phyloP scores from a whole-genome alignment of 2,797 vertebrate genomes.

The Rhodeus uyekii region DNA sequence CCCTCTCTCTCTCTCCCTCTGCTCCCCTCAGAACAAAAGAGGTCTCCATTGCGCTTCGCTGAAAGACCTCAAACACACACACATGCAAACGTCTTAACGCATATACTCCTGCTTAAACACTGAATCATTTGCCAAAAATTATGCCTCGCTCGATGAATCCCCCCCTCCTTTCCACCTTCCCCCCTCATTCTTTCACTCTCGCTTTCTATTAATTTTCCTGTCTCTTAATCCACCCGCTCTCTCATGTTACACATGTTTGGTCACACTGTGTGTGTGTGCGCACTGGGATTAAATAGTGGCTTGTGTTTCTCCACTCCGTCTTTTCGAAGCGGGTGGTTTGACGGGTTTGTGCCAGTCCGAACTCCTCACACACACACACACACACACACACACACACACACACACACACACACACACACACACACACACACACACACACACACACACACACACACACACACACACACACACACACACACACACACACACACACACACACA shows the following conservation, averaged over 20 bases:
- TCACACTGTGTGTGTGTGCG: constrained; percentile 60
- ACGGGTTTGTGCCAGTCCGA: constrained; percentile 58
- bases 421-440: no score
- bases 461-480: constrained; percentile 48
- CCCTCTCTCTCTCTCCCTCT: constrained; percentile 58
- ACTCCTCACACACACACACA: constrained; percentile 39
- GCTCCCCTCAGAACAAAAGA: constrained; percentile 70
- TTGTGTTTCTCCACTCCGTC: constrained; percentile 57
- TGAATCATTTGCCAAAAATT: constrained; percentile 40
- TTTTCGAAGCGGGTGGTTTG: constrained; percentile 62
- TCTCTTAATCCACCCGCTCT: constrained; percentile 62
- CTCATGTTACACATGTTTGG: constrained; percentile 70
- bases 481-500: constrained; percentile 25
- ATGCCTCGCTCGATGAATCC: constrained; percentile 32
- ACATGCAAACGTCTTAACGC: background rate
- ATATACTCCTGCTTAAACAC: constrained; percentile 20
- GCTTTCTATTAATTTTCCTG: constrained; percentile 59
- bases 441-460: no score
- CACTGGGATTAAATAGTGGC: constrained; percentile 63
- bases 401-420: no score
- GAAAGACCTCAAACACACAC: constrained; percentile 56
- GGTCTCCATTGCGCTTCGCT: constrained; percentile 61
- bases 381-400: constrained; percentile 51
- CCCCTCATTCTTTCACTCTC: constrained; percentile 14
- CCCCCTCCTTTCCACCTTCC: constrained; percentile 9